Base-by-base conservation (phyloP, 2,888 invertebrate species). In the Adelognathus sp. region DNA sequence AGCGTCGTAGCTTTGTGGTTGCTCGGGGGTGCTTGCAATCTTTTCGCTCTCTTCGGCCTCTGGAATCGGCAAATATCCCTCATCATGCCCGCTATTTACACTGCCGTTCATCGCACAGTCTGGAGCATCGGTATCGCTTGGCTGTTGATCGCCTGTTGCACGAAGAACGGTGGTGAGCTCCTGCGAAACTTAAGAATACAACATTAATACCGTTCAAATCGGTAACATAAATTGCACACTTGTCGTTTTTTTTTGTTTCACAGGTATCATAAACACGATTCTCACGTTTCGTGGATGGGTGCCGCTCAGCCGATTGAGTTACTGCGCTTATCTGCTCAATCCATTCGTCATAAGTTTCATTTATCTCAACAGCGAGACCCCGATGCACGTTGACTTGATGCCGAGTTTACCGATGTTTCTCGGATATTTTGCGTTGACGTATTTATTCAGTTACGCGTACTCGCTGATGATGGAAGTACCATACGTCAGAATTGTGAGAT, bases 291-390 rank as follows among this genome's bases (percentile, higher is more conserved):
- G 77, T 82, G 82, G 81, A 5, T 90, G 89, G 88, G 72, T 91
- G 24, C 92, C 92, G 14, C 67, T 94, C 3, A 94, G 94, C 84
- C 92, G 93, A 77, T 84, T 94, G 31, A 93, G 94, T 0, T 94
- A 93, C 84, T 93, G 93, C 54, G 93, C 93, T 31, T 94, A 94
- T 85, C 89, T 94, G 33, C 81, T 94, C 27, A 94, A 94, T 90
- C 94, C 94, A 0, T 86, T 94, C 39, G 83, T 94, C 9, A 93
- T 94, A 75, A 91, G 90, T 66, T 89, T 93, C 44, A 86, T 94
- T 27, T 93, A 87, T 70, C 83, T 91, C 44, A 84, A 88, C 39
- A 84, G 88, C 39, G 91, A 91, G 73, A 79, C 84, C 1, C 64
- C 88, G 0, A 50, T 85, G 6, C 90, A 88, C 77, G 71, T 90